Base-by-base conservation (phyloP, 2,113 vertebrate species). In the Eublepharis macularius region DNA sequence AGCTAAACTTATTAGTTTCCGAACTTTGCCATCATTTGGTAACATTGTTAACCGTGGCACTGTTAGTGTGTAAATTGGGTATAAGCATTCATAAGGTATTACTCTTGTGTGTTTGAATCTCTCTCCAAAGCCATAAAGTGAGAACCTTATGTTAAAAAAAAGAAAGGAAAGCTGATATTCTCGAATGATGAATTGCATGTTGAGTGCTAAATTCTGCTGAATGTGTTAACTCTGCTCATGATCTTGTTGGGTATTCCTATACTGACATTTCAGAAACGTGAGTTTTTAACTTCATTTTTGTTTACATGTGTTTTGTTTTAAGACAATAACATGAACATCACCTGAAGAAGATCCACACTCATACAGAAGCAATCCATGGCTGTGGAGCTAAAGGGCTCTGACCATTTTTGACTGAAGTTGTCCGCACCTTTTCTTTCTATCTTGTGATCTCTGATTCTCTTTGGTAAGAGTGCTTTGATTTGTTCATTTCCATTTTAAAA, bases 281-380 rank as follows among this genome's bases (percentile, higher is more conserved):
- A 24, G 9, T 75, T 34, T 83, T 47, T 36, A 65, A 63, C 19
- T 29, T 34, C 10, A 24, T 24, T 29, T 19, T 36, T 65, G 21
- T 66, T 12, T 24, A 63, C 32, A 7, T 2, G 10, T 39, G 6
- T 54, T 69, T 21, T 49, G 10, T 9, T 72, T 81, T 72, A 36
- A 24, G 29, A 14, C 1, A 19, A 68, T 49, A 12, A 57, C 80
- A 32, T 16, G 45, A 60, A 63, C 2, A 77, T 65, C 14, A 51
- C 3, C 1, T 24, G 0, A 74, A 0, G 0, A 0, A 0, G 57
- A 26, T 7, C 13, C 47, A 4, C 43, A 57, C 24, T 16, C 10
- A 60, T 73, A 32, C 14, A 80, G 70, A 12, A 49, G n/a, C 1
- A 66, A 29, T n/a, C 63, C 82, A 54, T 3, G 45, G 29, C 1